phyloP scores from a whole-genome alignment of 1,140 invertebrate genomes.

The Harpegnathos saltator region DNA sequence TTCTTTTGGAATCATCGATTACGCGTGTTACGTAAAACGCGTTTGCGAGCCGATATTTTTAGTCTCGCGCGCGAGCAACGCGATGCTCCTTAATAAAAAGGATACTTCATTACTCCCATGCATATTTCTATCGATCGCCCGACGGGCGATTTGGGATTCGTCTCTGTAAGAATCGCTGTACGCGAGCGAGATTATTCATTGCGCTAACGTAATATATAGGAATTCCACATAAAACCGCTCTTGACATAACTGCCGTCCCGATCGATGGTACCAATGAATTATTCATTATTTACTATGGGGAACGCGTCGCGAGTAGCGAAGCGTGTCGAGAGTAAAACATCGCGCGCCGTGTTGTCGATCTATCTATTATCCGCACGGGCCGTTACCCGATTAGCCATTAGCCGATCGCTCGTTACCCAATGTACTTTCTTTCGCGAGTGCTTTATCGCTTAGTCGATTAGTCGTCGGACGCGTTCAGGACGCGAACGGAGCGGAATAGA shows the following conservation, averaged over 20 bases:
- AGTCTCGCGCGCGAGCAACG: neutral
- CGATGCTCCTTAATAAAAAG: neutral
- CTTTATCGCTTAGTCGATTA: conserved; percentile 51
- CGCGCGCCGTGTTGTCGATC: conserved; percentile 2
- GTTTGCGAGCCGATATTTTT: conserved; percentile 17
- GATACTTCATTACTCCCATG: neutral
- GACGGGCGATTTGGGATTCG: too few species aligned
- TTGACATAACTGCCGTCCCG: conserved; percentile 42
- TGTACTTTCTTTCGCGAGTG: conserved; percentile 49
- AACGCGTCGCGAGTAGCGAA: neutral
- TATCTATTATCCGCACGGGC: conserved; percentile 9
- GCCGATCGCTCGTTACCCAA: conserved; percentile 31
- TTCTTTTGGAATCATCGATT: conserved; percentile 10
- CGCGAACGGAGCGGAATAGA: too few species aligned
- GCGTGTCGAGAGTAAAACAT: neutral
- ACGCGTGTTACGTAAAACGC: conserved; percentile 40
- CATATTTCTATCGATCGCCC: too few species aligned
- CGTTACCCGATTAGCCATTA: conserved; percentile 4
- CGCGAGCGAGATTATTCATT: neutral
- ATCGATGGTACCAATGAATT: conserved; percentile 47
- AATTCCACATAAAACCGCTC: conserved; percentile 49
- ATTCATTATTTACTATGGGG: conserved; percentile 45
- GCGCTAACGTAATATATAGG: conserved; percentile 27
- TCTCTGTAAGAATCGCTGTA: too few species aligned
- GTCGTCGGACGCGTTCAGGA: neutral